These are phyloP conservation scores for Panurus biarmicus DNA, from an alignment of 2,113 vertebrate genomes.

Conservation along the genomic window DNA sequence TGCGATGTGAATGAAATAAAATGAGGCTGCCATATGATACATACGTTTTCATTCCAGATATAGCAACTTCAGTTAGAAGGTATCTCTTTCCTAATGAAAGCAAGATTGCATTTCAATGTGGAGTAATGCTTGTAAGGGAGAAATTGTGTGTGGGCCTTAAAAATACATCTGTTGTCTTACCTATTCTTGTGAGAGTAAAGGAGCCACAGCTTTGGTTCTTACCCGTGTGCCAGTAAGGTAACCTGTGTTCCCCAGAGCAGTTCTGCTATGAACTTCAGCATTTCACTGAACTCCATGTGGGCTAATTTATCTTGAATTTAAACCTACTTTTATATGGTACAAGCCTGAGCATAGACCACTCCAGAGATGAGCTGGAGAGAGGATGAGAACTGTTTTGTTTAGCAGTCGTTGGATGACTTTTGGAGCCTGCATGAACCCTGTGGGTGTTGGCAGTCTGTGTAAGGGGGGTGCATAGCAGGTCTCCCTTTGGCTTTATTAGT, in stretches of 20 bases:
- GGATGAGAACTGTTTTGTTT: not conserved
- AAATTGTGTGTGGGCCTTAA: not conserved
- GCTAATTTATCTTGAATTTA: not conserved
- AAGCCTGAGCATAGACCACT: not conserved
- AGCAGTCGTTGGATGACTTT: not conserved
- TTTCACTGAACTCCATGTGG: not conserved
- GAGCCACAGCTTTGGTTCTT: not conserved
- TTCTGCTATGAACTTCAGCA: too few relatives aligned
- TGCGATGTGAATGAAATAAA: not conserved
- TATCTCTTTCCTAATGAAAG: constrained; percentile 8
- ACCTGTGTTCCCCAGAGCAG: not conserved
- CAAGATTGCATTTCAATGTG: not conserved
- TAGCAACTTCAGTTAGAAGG: not conserved
- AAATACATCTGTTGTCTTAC: not conserved
- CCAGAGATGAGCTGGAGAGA: not conserved
- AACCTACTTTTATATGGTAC: not conserved
- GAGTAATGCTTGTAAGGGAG: not conserved
- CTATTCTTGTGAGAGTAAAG: not conserved
- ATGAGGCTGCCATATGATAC: constrained; percentile 3
- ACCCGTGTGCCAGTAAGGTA: not conserved
- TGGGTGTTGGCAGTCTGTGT: not conserved
- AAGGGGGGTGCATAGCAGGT: not conserved
- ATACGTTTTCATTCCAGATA: not conserved
- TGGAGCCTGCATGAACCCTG: not conserved
- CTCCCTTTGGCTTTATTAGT: not conserved